phyloP scores from a whole-genome alignment of 2,797 vertebrate species.

The Tenualosa thibaudeaui region DNA sequence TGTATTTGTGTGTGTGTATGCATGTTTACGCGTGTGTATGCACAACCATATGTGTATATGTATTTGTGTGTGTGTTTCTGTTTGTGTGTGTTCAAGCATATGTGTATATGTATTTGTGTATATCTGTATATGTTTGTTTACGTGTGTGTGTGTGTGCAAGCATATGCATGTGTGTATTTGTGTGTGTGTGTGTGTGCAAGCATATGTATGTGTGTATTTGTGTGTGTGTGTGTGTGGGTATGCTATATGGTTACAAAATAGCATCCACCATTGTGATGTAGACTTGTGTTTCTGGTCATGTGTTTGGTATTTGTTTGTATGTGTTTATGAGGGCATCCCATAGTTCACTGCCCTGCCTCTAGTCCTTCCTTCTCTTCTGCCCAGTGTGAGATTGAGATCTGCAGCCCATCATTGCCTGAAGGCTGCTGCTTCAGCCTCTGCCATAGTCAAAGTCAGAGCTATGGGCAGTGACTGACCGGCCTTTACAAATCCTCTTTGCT shows the following conservation, averaged over 20 bases:
- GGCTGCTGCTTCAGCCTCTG: neutral
- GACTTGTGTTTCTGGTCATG: neutral
- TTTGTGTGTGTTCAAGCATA: neutral
- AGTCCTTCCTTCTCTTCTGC: neutral
- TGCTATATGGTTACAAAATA: neutral
- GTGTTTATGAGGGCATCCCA: neutral
- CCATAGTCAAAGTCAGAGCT: neutral
- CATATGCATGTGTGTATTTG: neutral
- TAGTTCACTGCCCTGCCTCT: neutral
- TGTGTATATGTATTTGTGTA: conserved; percentile 10
- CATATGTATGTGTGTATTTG: neutral
- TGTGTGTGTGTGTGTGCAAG: conserved; percentile 14
- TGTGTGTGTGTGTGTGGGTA: conserved; percentile 13
- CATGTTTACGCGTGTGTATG: neutral
- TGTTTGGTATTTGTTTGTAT: neutral
- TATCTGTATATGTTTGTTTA: too few species aligned
- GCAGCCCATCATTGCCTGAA: neutral
- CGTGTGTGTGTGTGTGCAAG: neutral
- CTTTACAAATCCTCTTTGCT: neutral
- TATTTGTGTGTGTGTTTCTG: neutral
- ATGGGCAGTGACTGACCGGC: neutral
- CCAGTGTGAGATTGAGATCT: neutral
- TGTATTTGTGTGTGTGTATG: too few species aligned
- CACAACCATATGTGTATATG: neutral
- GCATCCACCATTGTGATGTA: neutral